Conservation (phyloP, 2,113 vertebrate genomes). For the Pangasianodon hypophthalmus region DNA sequence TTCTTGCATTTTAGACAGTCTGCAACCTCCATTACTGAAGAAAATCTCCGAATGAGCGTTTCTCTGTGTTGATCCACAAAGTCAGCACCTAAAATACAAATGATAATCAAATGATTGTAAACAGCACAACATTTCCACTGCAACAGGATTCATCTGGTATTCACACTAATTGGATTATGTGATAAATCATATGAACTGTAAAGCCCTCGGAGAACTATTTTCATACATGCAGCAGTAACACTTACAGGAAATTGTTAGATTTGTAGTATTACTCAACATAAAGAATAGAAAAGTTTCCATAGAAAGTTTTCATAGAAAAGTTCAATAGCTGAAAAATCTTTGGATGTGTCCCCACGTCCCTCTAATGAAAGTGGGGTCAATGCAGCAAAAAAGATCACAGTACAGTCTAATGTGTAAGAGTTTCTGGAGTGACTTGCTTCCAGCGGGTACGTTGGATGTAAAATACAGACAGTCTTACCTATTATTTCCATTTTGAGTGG, state of each 20-base stretch:
- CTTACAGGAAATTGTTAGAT: too few species aligned
- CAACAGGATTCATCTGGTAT: background rate
- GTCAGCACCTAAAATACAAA: background rate
- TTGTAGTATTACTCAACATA: too few species aligned
- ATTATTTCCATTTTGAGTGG: background rate
- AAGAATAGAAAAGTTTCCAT: too few species aligned
- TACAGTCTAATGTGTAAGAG: background rate
- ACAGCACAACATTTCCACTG: background rate
- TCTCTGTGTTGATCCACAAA: constrained; percentile 25
- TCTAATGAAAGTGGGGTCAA: too few species aligned
- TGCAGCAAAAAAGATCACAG: background rate
- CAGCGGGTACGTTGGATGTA: background rate
- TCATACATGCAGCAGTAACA: too few species aligned
- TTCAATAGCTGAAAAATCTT: too few species aligned
- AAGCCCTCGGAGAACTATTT: too few species aligned
- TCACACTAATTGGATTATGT: background rate
- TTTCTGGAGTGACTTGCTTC: background rate
- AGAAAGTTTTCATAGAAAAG: too few species aligned
- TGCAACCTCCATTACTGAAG: constrained; percentile 29
- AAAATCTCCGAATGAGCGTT: constrained; percentile 19
- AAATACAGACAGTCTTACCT: background rate
- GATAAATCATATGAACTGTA: background rate
- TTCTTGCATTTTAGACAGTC: background rate
- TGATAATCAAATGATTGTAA: background rate
- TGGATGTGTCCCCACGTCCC: too few species aligned